A percentile compares a stretch with the other conserved stretches of the same genome.
Conservation (phyloP, 1,140 invertebrate genomes). For the Drosophila watanabei region DNA sequence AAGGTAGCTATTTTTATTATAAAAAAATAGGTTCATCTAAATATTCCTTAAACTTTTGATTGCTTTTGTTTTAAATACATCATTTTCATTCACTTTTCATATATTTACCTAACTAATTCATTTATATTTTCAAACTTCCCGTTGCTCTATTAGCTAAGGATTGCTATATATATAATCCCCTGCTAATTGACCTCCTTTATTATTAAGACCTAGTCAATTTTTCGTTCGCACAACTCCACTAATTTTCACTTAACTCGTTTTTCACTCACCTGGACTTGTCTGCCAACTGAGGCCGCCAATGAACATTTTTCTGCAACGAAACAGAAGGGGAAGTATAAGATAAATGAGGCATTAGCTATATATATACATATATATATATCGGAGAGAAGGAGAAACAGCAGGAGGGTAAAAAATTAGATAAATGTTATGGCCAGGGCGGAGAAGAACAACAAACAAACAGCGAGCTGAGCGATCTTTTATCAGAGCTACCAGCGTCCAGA, state of each 20-base stretch:
- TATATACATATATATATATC: slow-evolving; percentile 31
- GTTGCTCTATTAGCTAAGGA: slow-evolving; percentile 44
- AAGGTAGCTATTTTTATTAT: background rate
- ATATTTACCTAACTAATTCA: background rate
- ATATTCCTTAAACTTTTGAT: no score
- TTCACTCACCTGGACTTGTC: slow-evolving; percentile 97
- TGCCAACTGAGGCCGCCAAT: slow-evolving; percentile 99
- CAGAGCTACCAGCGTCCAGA: slow-evolving; percentile 29
- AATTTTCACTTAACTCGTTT: slow-evolving; percentile 56
- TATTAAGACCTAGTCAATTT: slow-evolving; percentile 10
- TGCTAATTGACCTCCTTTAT: slow-evolving; percentile 57
- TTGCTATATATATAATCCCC: slow-evolving; percentile 17
- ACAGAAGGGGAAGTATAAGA: slow-evolving; percentile 80
- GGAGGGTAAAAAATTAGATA: slow-evolving; percentile 38
- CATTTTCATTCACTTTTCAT: background rate
- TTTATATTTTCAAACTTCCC: slow-evolving; percentile 11
- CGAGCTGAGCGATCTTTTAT: slow-evolving; percentile 44
- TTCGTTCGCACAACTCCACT: slow-evolving; percentile 44
- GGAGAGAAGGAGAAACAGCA: background rate
- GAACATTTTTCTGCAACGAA: slow-evolving; percentile 99
- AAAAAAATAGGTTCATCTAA: no score
- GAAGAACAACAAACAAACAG: slow-evolving; percentile 35
- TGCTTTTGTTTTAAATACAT: background rate
- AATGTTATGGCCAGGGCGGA: slow-evolving; percentile 38
- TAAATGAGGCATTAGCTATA: slow-evolving; percentile 56